Conservation (phyloP, 37 sponge, comb jelly and placozoan species). For the Hormiphora californensis region DNA sequence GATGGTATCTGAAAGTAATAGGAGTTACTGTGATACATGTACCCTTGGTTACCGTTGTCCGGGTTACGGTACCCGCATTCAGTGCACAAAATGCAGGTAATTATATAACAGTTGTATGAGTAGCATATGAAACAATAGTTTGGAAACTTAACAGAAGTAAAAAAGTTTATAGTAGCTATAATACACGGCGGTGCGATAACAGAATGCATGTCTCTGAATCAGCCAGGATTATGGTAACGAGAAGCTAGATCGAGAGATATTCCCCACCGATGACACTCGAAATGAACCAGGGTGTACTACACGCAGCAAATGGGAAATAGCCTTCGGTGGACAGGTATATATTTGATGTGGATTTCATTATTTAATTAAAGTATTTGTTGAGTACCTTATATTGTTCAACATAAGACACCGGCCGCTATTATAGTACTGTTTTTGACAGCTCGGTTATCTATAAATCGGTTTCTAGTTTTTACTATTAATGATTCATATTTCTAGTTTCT, state of each 20-base stretch:
- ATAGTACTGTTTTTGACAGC: too few relatives aligned
- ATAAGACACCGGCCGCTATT: too few relatives aligned
- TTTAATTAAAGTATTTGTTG: too few relatives aligned
- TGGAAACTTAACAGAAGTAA: too few relatives aligned
- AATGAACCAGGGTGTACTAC: slow-evolving; percentile 1
- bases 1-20: not conserved
- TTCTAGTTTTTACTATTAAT: too few relatives aligned
- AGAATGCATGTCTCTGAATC: not conserved
- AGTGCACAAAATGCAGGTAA: slow-evolving; percentile 36
- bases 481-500: too few relatives aligned
- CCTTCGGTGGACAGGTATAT: slow-evolving; percentile 42
- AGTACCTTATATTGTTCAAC: too few relatives aligned
- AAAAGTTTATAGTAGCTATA: too few relatives aligned
- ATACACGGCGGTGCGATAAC: too few relatives aligned
- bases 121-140: too few relatives aligned
- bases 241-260: not conserved
- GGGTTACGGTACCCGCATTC: not conserved
- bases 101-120: not conserved
- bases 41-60: slow-evolving; percentile 35
- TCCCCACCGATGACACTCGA: not conserved
- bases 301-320: slow-evolving; percentile 10
- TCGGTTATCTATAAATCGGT: too few relatives aligned
- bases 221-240: not conserved
- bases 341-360: too few relatives aligned
- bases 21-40: slow-evolving; percentile 40